phyloP scores from a whole-genome alignment of 2,888 invertebrate species.

The Phragmatobia fuliginosa region DNA sequence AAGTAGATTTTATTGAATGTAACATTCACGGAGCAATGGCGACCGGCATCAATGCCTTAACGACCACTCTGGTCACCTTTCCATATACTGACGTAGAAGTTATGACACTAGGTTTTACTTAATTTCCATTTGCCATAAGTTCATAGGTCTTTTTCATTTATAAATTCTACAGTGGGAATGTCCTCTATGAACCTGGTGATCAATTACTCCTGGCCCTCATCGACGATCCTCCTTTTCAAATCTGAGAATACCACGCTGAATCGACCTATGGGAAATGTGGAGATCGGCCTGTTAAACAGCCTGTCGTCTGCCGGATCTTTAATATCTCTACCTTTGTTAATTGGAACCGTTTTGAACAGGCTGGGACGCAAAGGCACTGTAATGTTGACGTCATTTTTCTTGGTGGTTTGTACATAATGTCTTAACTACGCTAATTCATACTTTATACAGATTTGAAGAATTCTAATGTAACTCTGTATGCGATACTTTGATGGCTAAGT shows the following conservation, averaged over 20 bases:
- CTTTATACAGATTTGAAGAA: no score
- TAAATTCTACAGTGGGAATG: constrained; percentile 63
- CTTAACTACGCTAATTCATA: no score
- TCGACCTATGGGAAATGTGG: constrained; percentile 66
- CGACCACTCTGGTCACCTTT: no score
- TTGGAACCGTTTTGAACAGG: constrained; percentile 58
- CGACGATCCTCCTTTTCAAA: constrained; percentile 65
- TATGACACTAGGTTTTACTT: no score
- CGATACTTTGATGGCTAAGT: no score
- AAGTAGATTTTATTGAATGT: no score
- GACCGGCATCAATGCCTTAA: no score
- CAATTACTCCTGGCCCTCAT: constrained; percentile 72
- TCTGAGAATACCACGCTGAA: constrained; percentile 68
- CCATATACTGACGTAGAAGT: no score
- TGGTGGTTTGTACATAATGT: constrained; percentile 64
- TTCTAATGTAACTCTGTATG: no score
- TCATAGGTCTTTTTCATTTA: no score
- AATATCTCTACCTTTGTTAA: constrained; percentile 58
- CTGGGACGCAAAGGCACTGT: constrained; percentile 66
- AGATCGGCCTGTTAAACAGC: constrained; percentile 68
- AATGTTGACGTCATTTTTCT: constrained; percentile 52
- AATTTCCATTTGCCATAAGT: no score
- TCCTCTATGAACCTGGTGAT: constrained; percentile 66
- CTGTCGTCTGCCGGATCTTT: constrained; percentile 52
- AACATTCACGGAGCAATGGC: no score